A percentile compares a stretch with the other conserved stretches of the same genome.
These are phyloP conservation scores for human (Homo sapiens) DNA, from an alignment of 2,113 vertebrate species.

Conservation along the genomic window GRCh38 chr1:239737001-239737500, in stretches of 20 bases:
- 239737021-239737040: background rate
- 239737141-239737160: background rate
- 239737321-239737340: constrained; percentile 58
- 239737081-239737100: background rate
- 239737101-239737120: background rate
- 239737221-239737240: background rate
- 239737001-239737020: constrained; percentile 33
- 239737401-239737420: background rate
- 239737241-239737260: background rate
- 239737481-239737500: background rate
- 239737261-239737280: background rate
- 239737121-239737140: background rate
- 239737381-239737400: background rate
- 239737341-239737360: constrained; percentile 4
- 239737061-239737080: background rate
- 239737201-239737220: background rate
- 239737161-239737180: background rate
- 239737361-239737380: constrained; percentile 16
- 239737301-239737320: constrained; percentile 16
- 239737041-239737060: background rate
- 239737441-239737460: background rate
- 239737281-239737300: background rate
- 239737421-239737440: background rate
- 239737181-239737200: background rate
- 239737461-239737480: background rate